phyloP scores from a whole-genome alignment of 2,888 invertebrate species.

The Polyploca ridens region DNA sequence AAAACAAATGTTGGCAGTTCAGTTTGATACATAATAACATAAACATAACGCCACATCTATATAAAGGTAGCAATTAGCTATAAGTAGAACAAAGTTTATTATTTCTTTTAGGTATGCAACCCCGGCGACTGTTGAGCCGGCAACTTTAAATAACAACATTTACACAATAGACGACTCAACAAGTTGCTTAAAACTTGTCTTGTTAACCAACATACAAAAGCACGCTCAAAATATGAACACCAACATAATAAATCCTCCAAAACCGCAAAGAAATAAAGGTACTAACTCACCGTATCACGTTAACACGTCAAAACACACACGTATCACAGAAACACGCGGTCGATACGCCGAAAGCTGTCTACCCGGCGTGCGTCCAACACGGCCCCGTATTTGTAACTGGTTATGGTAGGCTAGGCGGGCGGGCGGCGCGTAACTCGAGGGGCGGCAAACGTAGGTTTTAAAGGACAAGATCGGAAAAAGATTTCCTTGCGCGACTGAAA shows the following conservation, averaged over 20 bases:
- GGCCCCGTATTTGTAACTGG: slow-evolving; percentile 61
- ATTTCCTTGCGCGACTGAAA: slow-evolving; percentile 11
- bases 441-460: slow-evolving; percentile 38
- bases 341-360: slow-evolving; percentile 40
- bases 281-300: slow-evolving; percentile 24
- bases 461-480: slow-evolving; percentile 20
- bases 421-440: slow-evolving; percentile 37
- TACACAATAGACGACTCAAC: background rate
- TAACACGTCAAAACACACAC: slow-evolving; percentile 52
- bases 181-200: background rate
- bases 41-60: background rate
- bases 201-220: background rate
- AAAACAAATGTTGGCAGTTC: too few relatives aligned
- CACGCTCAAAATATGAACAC: background rate
- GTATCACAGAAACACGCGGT: slow-evolving; percentile 55
- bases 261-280: slow-evolving; percentile 10
- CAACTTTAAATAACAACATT: background rate
- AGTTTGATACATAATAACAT: background rate
- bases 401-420: slow-evolving; percentile 42
- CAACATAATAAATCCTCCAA: background rate
- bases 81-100: too few relatives aligned
- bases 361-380: slow-evolving; percentile 59
- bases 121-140: background rate
- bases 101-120: background rate
- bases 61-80: too few relatives aligned